A percentile compares a stretch with the other conserved stretches of the same genome.
Conservation (phyloP, 2,888 invertebrate genomes). For the Leptogaster cylindrica region DNA sequence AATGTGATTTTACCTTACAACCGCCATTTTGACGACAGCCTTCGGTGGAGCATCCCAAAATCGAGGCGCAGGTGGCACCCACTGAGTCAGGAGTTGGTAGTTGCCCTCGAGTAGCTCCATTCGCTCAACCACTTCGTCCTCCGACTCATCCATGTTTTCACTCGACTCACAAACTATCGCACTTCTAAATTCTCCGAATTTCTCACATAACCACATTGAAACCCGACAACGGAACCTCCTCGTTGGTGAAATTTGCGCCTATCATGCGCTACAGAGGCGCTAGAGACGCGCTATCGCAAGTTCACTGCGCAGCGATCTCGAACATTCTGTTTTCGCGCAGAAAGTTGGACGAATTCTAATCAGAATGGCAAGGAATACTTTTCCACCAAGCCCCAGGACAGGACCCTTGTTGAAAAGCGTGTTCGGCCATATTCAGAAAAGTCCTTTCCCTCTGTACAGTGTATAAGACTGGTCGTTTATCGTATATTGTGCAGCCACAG, state of each 20-base stretch:
- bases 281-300: slow-evolving; percentile 21
- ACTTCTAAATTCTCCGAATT: not conserved
- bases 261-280: slow-evolving; percentile 31
- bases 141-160: slow-evolving; percentile 55
- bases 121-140: slow-evolving; percentile 60
- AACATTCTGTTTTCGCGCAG: slow-evolving; percentile 41
- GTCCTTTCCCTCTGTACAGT: slow-evolving; percentile 13
- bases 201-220: not conserved
- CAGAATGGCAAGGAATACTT: slow-evolving; percentile 19
- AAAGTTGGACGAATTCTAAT: slow-evolving; percentile 45
- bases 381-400: not conserved
- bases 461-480: slow-evolving; percentile 29
- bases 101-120: slow-evolving; percentile 61
- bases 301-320: slow-evolving; percentile 40
- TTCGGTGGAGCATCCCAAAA: slow-evolving; percentile 62
- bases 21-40: slow-evolving; percentile 60
- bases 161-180: slow-evolving; percentile 10
- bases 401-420: not conserved
- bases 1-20: slow-evolving; percentile 57
- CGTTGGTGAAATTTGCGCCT: not conserved
- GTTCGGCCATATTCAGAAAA: slow-evolving; percentile 1
- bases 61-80: slow-evolving; percentile 61
- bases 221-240: not conserved
- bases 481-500: slow-evolving; percentile 27
- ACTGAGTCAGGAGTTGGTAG: slow-evolving; percentile 60